Evolutionary conservation across 2,888 invertebrate genomes (phyloP).

Genomic region (Himalopsyche japonica): DNA sequence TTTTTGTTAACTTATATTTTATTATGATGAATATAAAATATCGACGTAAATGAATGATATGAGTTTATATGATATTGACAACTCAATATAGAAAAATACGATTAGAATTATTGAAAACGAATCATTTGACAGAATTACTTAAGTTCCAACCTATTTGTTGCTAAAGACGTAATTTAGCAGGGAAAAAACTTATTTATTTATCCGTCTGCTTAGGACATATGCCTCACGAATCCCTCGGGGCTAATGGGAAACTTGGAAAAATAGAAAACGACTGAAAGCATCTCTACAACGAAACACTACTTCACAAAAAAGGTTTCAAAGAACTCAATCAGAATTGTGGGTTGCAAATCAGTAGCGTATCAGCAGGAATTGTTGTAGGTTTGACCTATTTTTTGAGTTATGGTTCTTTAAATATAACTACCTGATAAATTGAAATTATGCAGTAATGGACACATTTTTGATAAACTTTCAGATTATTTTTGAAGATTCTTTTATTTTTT

Average conservation of each 20-base stretch:
- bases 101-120: neutral
- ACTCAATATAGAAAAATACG: neutral
- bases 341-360: neutral
- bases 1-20: too few relatives aligned
- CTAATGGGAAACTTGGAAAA: neutral
- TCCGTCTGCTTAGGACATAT: neutral
- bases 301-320: neutral
- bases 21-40: too few relatives aligned
- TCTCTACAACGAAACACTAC: neutral
- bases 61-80: neutral
- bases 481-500: too few relatives aligned
- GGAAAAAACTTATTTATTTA: neutral
- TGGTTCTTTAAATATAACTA: too few relatives aligned
- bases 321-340: neutral
- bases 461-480: too few relatives aligned
- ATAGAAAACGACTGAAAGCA: neutral
- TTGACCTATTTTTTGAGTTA: too few relatives aligned
- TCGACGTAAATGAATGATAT: too few relatives aligned
- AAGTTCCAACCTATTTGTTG: neutral
- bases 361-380: neutral
- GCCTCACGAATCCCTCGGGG: neutral
- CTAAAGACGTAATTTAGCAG: neutral
- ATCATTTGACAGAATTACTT: neutral
- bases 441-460: too few relatives aligned
- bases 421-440: too few relatives aligned